Evolutionary conservation across 2,797 vertebrate genomes (phyloP).

Genomic region (Sarcoramphus papa): DNA sequence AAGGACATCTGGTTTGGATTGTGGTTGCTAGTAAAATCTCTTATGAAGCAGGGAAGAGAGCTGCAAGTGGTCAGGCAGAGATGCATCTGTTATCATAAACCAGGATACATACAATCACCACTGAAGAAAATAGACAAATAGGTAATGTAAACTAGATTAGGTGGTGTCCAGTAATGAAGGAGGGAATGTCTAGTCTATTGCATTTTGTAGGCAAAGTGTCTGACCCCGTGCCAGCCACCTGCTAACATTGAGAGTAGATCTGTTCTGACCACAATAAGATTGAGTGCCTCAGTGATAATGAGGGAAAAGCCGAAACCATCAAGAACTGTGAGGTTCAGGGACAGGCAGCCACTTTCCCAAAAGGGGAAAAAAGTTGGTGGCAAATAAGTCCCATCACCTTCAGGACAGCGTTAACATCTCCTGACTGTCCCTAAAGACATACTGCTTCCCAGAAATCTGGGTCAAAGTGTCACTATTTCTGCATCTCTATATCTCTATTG

Average conservation of each 20-base stretch:
- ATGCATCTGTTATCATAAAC: neutral
- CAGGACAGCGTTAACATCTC: neutral
- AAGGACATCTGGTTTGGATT: conserved; percentile 56
- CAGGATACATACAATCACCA: neutral
- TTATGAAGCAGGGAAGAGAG: conserved; percentile 6
- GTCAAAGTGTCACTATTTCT: neutral
- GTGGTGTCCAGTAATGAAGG: neutral
- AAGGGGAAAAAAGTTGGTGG: neutral
- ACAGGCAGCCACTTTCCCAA: neutral
- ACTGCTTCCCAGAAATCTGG: neutral
- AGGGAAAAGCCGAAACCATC: neutral
- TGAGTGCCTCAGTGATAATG: neutral
- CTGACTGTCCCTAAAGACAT: neutral
- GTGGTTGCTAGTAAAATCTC: conserved; percentile 46
- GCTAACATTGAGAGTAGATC: neutral
- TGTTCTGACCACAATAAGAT: neutral
- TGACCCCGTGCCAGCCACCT: neutral
- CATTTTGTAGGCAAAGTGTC: neutral
- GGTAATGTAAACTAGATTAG: neutral
- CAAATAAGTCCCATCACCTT: neutral
- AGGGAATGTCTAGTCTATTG: neutral
- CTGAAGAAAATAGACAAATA: neutral
- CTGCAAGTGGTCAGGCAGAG: conserved; percentile 21
- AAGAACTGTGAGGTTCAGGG: neutral
- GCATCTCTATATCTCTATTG: neutral